Base-by-base conservation (phyloP, 2,797 vertebrate species). In the Clarias fuscus region DNA sequence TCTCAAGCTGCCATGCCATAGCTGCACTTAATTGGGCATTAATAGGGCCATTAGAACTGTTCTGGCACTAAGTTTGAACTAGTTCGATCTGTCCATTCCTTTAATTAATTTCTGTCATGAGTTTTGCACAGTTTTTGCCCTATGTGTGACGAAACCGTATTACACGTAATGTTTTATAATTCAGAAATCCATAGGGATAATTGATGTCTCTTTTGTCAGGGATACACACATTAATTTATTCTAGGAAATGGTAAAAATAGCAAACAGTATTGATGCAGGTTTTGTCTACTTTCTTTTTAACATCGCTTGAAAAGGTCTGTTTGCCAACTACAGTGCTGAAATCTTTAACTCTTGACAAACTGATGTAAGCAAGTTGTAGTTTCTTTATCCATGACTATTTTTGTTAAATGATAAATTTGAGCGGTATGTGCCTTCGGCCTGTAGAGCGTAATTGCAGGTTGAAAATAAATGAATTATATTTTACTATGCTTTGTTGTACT, bases 341-440 rank as follows among this genome's bases (percentile, higher is more conserved):
- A 20, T 80, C 37, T 84, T 82, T 72, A 73, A 84, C 62, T 84
- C n/a, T 58, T 70, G 24, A 20, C 6, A 82, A 73, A 65, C 40
- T 78, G 43, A 80, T 75, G 73, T 88, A 13, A 84, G 84, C 17
- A 77, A 83, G 61, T 53, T 88, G 67, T 73, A 87, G 70, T 82
- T 20, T 85, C 53, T 85, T 90, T 27, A 91, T 89, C 86, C 82
- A 73, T 90, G 59, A 62, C 17, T 71, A 62, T 86, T 90, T 75
- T 87, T 62, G 24, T 84, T 89, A 64, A 87, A 88, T 81, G 33
- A 87, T n/a, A 5, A 70, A 89, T 88, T 70, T 70, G 87, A 88
- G 94, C 92, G 91, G 90, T 94, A 93, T 91, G 95, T 96, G 96
- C 95, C 95, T 96, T 95, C 88, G 93, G 91, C 92, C 92, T 94